Conservation (phyloP, 2,888 invertebrate species). For the Zygothrica quintamaculata region DNA sequence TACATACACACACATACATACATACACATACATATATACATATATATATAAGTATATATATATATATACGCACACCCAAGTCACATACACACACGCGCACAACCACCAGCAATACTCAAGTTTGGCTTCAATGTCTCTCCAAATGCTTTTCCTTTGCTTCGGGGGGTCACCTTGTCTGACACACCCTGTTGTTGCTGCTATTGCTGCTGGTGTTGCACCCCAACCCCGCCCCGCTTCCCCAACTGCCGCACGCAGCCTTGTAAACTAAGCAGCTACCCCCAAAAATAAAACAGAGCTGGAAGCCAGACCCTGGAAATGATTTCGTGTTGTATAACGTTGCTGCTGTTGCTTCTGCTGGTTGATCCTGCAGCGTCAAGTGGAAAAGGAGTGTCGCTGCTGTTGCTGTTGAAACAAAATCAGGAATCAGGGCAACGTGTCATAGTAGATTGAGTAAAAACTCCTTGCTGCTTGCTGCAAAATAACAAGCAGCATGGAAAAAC, state of each 20-base stretch:
- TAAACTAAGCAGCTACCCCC: constrained; percentile 34
- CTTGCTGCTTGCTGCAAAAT: constrained; percentile 8
- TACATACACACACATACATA: background rate
- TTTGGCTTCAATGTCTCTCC: constrained; percentile 34
- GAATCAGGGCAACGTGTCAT: constrained; percentile 73
- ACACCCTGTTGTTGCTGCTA: constrained; percentile 39
- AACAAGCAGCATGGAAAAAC: constrained; percentile 60
- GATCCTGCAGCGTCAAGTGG: constrained; percentile 58
- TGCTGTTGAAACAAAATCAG: constrained; percentile 15
- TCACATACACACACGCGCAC: constrained; percentile 24
- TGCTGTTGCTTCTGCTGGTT: background rate
- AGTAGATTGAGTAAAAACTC: constrained; percentile 34
- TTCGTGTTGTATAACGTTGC: constrained; percentile 52
- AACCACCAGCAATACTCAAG: constrained; percentile 23
- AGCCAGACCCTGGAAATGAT: constrained; percentile 49
- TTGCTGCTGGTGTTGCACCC: constrained; percentile 2
- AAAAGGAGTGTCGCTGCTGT: constrained; percentile 54
- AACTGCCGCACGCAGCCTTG: background rate
- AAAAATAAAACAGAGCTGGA: constrained; percentile 45
- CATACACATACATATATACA: background rate
- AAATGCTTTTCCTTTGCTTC: constrained; percentile 33
- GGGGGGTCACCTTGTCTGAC: constrained; percentile 32
- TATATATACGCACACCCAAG: background rate
- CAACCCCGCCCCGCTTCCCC: background rate
- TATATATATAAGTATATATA: background rate